Evolutionary conservation across 1,140 invertebrate genomes (phyloP), one percentile per base, ranked within the genome.

Genomic region (Phthorimaea operculella): DNA sequence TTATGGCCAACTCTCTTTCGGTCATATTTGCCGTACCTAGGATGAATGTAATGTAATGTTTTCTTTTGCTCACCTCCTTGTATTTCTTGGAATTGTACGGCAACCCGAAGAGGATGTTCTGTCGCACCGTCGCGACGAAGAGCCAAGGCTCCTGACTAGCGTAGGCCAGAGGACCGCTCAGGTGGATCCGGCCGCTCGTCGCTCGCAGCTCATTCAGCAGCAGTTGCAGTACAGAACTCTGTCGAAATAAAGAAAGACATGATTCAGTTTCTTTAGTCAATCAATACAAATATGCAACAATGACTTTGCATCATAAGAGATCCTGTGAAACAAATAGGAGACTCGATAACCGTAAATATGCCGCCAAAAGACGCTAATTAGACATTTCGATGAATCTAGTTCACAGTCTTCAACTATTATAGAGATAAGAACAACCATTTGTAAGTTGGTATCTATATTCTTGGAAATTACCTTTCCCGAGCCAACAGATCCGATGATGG

Each of bases 101-200:
- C 44, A 90, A 85, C 0, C 94, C 94, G 79, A 96, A 96, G 0
- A 95, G 74, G 54, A 97, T 95, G 69, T 96, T 97, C 55, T 95
- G 91, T 56, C 90, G 74, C 0, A 92, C 86, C 0, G 89, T 89
- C 9, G 89, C 90, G 0, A 88, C 89, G 68, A 94, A 94, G 0
- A 94, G 85, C 93, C 93, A 95, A 0, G 93, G 88, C 62, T 93
- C 91, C 66, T 94, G 92, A 56, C 91, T 89, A 4, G 91, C 88
- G 64, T 94, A 95, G 0, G 92, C 91, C 0, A 94, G 75, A 0
- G 80, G 87, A 0, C 93, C 89, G 21, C 88, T 88, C 0, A 95
- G 72, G 1, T 81, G 75, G 0, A 93, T 72, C 0, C 75, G 82
- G 0, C 94, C 94, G 28, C 86, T 83, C 0, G 83, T 86, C 1